Conservation (phyloP, 1,140 invertebrate genomes). For the Drosophila repleta region DNA sequence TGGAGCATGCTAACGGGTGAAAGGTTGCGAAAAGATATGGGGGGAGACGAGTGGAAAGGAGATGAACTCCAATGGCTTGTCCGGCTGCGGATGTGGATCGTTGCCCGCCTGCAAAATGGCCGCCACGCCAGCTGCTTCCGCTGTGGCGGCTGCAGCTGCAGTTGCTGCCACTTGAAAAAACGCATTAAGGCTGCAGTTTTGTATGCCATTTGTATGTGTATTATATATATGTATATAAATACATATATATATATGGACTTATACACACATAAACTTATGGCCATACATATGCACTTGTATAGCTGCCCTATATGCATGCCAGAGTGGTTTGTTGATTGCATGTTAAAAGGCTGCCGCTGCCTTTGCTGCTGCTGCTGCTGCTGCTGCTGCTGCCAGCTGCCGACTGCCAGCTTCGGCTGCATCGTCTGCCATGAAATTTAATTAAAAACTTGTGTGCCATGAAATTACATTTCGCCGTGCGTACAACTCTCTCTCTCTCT, state of each 20-base stretch:
- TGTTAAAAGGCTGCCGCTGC: constrained; percentile 70
- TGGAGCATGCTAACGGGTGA: constrained; percentile 21
- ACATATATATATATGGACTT: constrained; percentile 17
- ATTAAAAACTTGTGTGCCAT: constrained; percentile 83
- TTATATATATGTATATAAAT: constrained; percentile 36
- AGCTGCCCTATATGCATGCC: constrained; percentile 74
- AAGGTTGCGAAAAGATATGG: not conserved
- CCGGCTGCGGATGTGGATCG: constrained; percentile 46
- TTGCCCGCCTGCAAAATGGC: constrained; percentile 50
- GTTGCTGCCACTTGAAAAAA: constrained; percentile 71
- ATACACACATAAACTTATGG: constrained; percentile 21
- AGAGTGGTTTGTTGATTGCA: constrained; percentile 81
- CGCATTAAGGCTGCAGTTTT: constrained; percentile 78
- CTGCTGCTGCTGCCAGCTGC: constrained; percentile 12
- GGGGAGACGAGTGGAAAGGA: constrained; percentile 11
- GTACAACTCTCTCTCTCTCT: constrained; percentile 29
- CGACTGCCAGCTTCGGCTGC: constrained; percentile 31
- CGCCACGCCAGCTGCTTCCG: constrained; percentile 38
- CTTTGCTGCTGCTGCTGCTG: constrained; percentile 14
- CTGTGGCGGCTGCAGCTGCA: constrained; percentile 4
- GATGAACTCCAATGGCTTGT: constrained; percentile 33
- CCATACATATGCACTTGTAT: constrained; percentile 56
- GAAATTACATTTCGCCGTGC: constrained; percentile 81
- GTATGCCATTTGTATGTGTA: constrained; percentile 66
- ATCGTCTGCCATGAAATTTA: constrained; percentile 79